Base-by-base conservation (phyloP, 2,888 invertebrate species). In the Gastracanthus pulcherrimus region DNA sequence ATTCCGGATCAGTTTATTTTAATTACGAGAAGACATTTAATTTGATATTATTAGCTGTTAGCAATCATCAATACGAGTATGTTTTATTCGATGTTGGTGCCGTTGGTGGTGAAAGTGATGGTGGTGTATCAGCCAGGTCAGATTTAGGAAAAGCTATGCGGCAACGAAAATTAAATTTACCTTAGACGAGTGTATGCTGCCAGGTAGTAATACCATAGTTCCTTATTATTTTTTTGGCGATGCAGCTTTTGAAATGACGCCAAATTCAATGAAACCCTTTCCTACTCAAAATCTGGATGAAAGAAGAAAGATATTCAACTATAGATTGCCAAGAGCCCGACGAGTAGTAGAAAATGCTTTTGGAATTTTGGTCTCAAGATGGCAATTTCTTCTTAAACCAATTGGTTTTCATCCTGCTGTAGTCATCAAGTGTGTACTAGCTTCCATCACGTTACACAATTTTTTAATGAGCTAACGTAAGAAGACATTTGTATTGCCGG, bases 21-120 rank as follows among this genome's bases (percentile, higher is more conserved):
- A 87, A 86, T 77, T 86, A 86, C 34, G 85, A 85, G 45, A 84
- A 84, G 31, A 82, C 29, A 29, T 84, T 82, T 36, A 85, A 84
- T 76, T 81, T 84, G 3, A 78, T 84, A 58, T 41, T 84, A 9
- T 38, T 84, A n/a, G 83, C 83, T 2, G 80, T 82, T 7, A 84
- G 84, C 72, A 84, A 85, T 69, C 83, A 82, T 51, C 38, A 81
- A 41, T 81, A 83, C 60, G 64, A 78, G 51, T 85, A 85, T 55
- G 31, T 7, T 4, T 29, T 83, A 9, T 75, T 83, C 1, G 79
- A 85, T 74, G 45, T 85, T 36, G 84, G 85, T 26, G 76, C 83
- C 29, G 67, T 58, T 64, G 84, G 84, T 5, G 71, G 76, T 16
- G 79, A 82, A 23, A 66, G 84, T 75, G 84, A 85, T 64, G 82